These are phyloP conservation scores for Pheosia tremula DNA, from an alignment of 2,888 invertebrate genomes.

Conservation along the genomic window DNA sequence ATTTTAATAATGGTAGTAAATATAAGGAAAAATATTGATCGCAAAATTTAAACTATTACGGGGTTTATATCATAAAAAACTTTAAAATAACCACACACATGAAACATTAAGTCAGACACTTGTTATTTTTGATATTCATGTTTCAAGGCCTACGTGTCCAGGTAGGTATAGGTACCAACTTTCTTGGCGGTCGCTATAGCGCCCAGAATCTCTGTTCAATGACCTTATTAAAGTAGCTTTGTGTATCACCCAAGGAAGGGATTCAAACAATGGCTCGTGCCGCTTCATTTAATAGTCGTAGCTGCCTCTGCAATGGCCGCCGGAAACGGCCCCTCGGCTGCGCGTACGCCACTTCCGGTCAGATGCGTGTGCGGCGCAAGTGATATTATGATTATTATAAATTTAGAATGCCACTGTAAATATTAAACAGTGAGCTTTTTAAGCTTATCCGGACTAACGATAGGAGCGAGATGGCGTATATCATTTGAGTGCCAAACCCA, in stretches of 20 bases:
- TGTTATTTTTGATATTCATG: no score
- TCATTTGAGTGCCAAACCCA: no score
- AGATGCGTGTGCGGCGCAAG: slow-evolving; percentile 62
- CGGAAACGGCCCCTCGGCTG: slow-evolving; percentile 67
- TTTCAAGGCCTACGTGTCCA: no score
- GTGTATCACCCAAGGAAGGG: slow-evolving; percentile 58
- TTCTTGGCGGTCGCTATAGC: slow-evolving; percentile 1
- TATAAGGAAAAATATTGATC: no score
- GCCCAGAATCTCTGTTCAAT: slow-evolving; percentile 56
- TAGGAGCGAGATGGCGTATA: no score
- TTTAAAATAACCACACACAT: no score
- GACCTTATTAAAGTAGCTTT: slow-evolving; percentile 51
- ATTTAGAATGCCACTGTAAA: slow-evolving; percentile 55
- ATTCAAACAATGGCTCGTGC: slow-evolving; percentile 66
- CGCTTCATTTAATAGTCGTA: slow-evolving; percentile 71
- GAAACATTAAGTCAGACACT: no score
- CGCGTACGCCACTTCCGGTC: slow-evolving; percentile 72
- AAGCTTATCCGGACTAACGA: slow-evolving; percentile 9
- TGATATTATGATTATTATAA: slow-evolving; percentile 60
- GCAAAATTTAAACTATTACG: no score
- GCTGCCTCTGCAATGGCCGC: slow-evolving; percentile 56
- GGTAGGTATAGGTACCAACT: no score
- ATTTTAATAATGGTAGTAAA: no score
- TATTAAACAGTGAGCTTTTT: slow-evolving; percentile 36
- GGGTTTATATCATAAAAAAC: no score